Evolutionary conservation across 1,140 invertebrate genomes (phyloP).

Genomic region (Mycetomoellerius zeteki): DNA sequence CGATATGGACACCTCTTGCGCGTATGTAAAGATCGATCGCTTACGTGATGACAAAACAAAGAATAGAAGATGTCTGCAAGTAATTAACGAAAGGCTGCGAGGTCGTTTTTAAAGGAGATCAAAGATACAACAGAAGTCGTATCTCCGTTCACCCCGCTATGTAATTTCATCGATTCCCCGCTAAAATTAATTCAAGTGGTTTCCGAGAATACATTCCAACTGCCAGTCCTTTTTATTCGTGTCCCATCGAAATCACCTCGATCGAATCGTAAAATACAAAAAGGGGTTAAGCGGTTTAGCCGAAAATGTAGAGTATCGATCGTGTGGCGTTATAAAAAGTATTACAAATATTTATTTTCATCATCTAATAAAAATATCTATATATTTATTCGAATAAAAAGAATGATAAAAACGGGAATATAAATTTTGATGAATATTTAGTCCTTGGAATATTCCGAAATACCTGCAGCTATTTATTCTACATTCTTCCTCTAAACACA

Average conservation of each 20-base stretch:
- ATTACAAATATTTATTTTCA: background rate
- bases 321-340: background rate
- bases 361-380: background rate
- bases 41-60: constrained; percentile 42
- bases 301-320: constrained; percentile 29
- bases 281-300: background rate
- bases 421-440: background rate
- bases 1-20: constrained; percentile 5
- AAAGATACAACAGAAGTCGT: constrained; percentile 37
- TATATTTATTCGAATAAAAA: background rate
- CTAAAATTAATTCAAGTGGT: constrained; percentile 60
- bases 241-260: constrained; percentile 6
- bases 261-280: constrained; percentile 22
- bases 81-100: constrained; percentile 45
- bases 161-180: constrained; percentile 55
- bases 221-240: constrained; percentile 53
- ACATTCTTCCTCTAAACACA: background rate
- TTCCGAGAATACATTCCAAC: constrained; percentile 47
- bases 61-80: constrained; percentile 44
- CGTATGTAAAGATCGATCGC: constrained; percentile 41
- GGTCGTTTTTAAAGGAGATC: constrained; percentile 51
- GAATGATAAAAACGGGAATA: background rate
- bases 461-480: background rate
- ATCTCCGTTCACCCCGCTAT: constrained; percentile 24
- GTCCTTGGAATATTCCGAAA: background rate